Evolutionary conservation across 2,797 vertebrate genomes (phyloP).

Genomic region (Chrosomus eos): DNA sequence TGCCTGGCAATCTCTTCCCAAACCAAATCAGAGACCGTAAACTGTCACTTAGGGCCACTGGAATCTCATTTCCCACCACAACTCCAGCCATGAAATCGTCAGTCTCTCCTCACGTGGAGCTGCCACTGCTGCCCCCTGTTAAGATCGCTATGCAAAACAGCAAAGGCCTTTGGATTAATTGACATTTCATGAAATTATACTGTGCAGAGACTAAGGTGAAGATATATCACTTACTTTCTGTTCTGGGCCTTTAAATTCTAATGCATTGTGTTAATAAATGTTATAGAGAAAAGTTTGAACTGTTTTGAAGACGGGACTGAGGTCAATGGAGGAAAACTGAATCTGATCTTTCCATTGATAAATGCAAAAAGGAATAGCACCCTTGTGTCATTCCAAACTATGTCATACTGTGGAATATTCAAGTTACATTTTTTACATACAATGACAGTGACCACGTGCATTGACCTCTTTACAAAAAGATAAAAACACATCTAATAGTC

Average conservation of each 20-base stretch:
- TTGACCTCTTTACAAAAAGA: background rate
- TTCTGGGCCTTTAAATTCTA: background rate
- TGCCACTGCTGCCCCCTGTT: constrained; percentile 46
- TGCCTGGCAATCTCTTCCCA: constrained; percentile 75
- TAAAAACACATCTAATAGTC: background rate
- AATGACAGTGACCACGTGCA: background rate
- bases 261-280: constrained; percentile 20
- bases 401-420: background rate
- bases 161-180: constrained; percentile 58
- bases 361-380: background rate
- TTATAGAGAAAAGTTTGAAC: background rate
- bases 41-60: constrained; percentile 76
- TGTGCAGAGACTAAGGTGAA: background rate
- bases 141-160: constrained; percentile 54
- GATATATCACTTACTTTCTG: background rate
- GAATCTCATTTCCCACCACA: constrained; percentile 73
- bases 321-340: constrained; percentile 4
- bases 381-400: background rate
- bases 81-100: constrained; percentile 64
- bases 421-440: background rate
- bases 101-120: constrained; percentile 60
- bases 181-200: constrained; percentile 60
- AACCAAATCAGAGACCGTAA: constrained; percentile 79
- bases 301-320: background rate
- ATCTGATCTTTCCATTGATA: background rate